phyloP scores from a whole-genome alignment of 2,113 vertebrate species.

The Coreoperca whiteheadi region DNA sequence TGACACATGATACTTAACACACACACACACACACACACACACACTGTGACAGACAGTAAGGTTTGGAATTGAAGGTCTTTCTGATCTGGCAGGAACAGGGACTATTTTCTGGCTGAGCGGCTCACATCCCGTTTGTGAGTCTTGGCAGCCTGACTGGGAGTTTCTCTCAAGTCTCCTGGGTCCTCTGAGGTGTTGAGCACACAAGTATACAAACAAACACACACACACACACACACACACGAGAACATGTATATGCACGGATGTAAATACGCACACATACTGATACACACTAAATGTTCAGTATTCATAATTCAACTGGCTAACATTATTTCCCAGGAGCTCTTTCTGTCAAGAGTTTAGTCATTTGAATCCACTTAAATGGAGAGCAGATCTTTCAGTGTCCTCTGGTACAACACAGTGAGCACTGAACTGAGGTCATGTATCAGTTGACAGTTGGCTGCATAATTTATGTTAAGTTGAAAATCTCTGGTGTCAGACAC shows the following conservation, averaged over 20 bases:
- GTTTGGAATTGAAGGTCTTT: constrained; percentile 56
- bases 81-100: constrained; percentile 53
- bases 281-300: constrained; percentile 57
- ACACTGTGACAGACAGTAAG: constrained; percentile 52
- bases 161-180: constrained; percentile 71
- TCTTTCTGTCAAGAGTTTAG: constrained; percentile 67
- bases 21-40: constrained; percentile 23
- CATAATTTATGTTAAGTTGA: constrained; percentile 83
- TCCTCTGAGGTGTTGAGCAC: constrained; percentile 50
- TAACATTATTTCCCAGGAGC: constrained; percentile 68
- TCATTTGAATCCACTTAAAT: constrained; percentile 76
- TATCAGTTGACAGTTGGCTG: constrained; percentile 82
- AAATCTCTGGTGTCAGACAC: constrained; percentile 73
- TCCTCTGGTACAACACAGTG: constrained; percentile 72
- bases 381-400: constrained; percentile 64
- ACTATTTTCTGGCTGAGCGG: constrained; percentile 75
- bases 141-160: constrained; percentile 76
- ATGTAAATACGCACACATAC: constrained; percentile 38
- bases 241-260: constrained; percentile 22
- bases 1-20: constrained; percentile 43
- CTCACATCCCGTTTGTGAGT: constrained; percentile 77
- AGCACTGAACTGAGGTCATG: constrained; percentile 72
- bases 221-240: constrained; percentile 30
- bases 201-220: constrained; percentile 38
- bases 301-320: constrained; percentile 71